Base-by-base conservation (phyloP, 2,113 vertebrate genomes). In the Peromyscus polionotus region DNA sequence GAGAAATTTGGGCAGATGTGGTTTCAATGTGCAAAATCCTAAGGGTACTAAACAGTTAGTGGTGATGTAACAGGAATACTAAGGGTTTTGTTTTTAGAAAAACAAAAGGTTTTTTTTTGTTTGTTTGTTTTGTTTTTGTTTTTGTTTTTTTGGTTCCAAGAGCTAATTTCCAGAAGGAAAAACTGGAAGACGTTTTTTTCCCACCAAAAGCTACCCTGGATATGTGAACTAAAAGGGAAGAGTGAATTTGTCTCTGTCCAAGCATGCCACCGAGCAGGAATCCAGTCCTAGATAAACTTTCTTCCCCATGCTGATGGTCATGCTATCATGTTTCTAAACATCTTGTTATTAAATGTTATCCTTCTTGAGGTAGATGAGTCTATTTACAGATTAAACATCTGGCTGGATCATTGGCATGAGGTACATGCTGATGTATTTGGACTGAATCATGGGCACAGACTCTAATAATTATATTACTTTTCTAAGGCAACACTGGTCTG, bases 401-500 rank as follows among this genome's bases (percentile, higher is more conserved):
- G 79, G 16, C 11, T 83, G 45, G 45, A 90, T 88, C 36, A 63
- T 1, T 92, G 51, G 54, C 89, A 33, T 77, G 51, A 96, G 36
- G n/a, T 7, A 88, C 4, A 63, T 20, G 42, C 80, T 57, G 31
- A 91, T 72, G 8, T 73, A 92, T 94, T 90, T 93, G 45, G 61
- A 59, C 10, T 83, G 65, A 91, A 13, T 6, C 26, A 45, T 14
- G 11, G 65, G 26, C 54, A 22, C 14, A 88, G 33, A 88, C 83
- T 8, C 14, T 2, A 89, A 75, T 24, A 65, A 76, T 36, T 88
- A 0, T 31, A 42, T 59, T 61, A 80, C 45, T 88, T 89, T 84
- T 75, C 42, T 68, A 90, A 96, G n/a, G 76, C 12, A 94, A 63
- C n/a, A 73, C 77, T 77, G n/a, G 39, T 70, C 63, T 95, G 89